Percentiles rank a stretch among this genome's conserved stretches.
Evolutionary conservation across 2,797 vertebrate species (phyloP).

Genomic region (Benthosema pterotum): DNA sequence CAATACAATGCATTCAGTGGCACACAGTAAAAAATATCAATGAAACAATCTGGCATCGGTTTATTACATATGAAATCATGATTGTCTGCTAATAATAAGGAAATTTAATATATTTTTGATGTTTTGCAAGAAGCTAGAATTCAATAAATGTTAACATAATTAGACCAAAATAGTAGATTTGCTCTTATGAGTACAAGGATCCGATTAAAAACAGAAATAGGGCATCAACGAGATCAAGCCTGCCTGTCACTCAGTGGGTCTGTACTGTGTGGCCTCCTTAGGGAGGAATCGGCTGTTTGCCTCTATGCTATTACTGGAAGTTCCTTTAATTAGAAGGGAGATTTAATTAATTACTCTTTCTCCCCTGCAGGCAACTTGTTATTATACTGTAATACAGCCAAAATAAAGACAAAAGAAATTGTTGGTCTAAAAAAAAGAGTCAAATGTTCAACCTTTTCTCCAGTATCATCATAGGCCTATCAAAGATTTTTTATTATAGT

Average conservation of each 20-base stretch:
- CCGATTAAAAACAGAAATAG: conserved; percentile 63
- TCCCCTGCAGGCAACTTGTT: background rate
- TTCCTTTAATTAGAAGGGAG: conserved; percentile 2
- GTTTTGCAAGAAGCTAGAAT: conserved; percentile 7
- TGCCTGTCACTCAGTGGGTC: conserved; percentile 37
- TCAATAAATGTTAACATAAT: conserved; percentile 1
- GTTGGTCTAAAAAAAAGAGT: background rate
- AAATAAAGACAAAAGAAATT: background rate
- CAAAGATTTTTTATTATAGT: no score
- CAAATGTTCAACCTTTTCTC: no score
- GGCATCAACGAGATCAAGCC: conserved; percentile 45
- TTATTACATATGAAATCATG: no score
- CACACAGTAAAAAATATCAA: background rate
- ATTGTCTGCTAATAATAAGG: no score
- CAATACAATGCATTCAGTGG: background rate
- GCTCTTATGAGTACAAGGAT: conserved; percentile 35
- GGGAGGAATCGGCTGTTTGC: conserved; percentile 29
- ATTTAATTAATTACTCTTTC: background rate
- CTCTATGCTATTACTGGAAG: conserved; percentile 33
- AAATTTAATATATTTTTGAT: background rate
- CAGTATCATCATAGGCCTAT: no score
- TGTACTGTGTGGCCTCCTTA: conserved; percentile 63
- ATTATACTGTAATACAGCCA: background rate
- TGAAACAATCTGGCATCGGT: no score
- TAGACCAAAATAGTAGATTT: background rate